Evolutionary conservation across 2,888 invertebrate species (phyloP), one percentile per base, ranked within the genome.

Genomic region (Meliscaeva auricollis): DNA sequence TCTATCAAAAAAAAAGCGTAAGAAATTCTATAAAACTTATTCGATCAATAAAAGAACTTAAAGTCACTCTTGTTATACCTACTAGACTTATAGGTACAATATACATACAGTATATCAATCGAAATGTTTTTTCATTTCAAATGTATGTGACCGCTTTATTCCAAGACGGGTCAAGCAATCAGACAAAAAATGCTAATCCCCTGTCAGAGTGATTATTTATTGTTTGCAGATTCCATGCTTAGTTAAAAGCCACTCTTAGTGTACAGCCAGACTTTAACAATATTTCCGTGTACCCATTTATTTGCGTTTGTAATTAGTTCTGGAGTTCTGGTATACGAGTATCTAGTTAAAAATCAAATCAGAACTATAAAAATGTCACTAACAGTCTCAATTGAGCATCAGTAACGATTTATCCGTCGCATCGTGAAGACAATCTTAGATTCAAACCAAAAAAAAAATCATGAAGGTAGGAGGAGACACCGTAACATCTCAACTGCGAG

Each of bases 341-440:
- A 35, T 17, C 44, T 38, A 52, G 72, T 80, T 72, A 68, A 46
- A 64, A 73, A 76, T 62, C 20, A 13, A n/a, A n/a, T 50, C 11
- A 77, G 68, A n/a, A n/a, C 72, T 85, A 85, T 85, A 85, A 81
- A 85, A 81, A 72, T 73, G 76, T 44, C 85, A 48, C 64, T 7
- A 8, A 73, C 26, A 44, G 50, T 41, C 44, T 32, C 44, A 20
- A 38, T 54, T 38, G 44, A 87, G 87, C 90, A 91, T 89, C 90
- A 91, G 91, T 90, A 89, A 89, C 89, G 89, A 89, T 90, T 89
- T 88, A 89, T 90, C 87, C 89, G 89, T 91, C 88, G 88, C 87
- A 84, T 77, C 76, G 89, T 88, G 41, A 79, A 89, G 88, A 88
- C 89, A 89, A 74, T 79, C 88, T 73, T 64, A 72, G 88, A 89